These are phyloP conservation scores for Dicyrtomina minuta DNA, from an alignment of 2,888 invertebrate species.

Conservation along the genomic window DNA sequence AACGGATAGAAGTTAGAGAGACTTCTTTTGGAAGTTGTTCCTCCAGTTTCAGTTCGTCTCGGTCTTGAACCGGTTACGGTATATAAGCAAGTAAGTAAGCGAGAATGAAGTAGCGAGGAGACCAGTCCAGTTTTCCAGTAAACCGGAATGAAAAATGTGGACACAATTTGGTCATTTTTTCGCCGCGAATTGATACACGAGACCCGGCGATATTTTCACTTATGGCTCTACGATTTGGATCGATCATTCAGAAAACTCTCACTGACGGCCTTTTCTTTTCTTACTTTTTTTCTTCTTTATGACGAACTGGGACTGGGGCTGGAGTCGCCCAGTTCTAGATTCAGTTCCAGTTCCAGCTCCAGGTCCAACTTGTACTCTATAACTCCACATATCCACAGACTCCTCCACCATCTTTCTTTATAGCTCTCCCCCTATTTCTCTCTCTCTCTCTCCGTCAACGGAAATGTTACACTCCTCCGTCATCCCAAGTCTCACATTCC, in stretches of 20 bases:
- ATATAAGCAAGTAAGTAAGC: too few relatives aligned
- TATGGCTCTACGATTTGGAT: slow-evolving; percentile 25
- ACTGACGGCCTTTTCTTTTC: neutral
- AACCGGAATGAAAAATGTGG: slow-evolving; percentile 30
- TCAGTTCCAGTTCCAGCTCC: too few relatives aligned
- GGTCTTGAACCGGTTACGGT: neutral
- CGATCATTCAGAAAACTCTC: slow-evolving; percentile 21
- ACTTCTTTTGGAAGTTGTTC: neutral
- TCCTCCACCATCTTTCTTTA: slow-evolving; percentile 7
- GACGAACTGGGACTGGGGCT: neutral
- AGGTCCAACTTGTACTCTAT: too few relatives aligned
- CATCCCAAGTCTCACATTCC: neutral
- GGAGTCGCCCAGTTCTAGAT: too few relatives aligned
- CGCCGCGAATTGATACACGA: slow-evolving; percentile 31
- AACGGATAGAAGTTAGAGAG: neutral
- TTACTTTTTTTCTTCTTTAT: neutral
- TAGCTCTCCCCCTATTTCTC: neutral
- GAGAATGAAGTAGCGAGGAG: too few relatives aligned
- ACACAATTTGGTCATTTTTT: slow-evolving; percentile 29
- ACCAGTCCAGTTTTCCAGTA: too few relatives aligned
- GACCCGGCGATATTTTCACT: slow-evolving; percentile 30
- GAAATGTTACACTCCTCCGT: neutral
- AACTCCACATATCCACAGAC: too few relatives aligned
- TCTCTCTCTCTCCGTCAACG: neutral
- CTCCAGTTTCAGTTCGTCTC: neutral